phyloP scores from a whole-genome alignment of 2,113 vertebrate species.

The Crypturellus undulatus region DNA sequence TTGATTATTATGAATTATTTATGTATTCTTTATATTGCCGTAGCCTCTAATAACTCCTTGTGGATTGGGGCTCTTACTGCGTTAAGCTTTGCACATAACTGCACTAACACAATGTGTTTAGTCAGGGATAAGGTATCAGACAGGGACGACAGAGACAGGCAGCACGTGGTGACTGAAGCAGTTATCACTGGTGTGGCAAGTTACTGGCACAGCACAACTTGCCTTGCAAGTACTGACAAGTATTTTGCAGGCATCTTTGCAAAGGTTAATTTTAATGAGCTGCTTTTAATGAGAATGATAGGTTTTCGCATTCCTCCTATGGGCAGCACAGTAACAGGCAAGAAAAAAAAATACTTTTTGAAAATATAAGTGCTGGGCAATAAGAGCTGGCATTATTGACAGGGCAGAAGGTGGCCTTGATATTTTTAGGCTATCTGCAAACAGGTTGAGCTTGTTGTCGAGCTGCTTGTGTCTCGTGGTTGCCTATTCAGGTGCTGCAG shows the following conservation, averaged over 20 bases:
- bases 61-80: fast-evolving
- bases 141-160: background rate
- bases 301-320: background rate
- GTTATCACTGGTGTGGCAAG: background rate
- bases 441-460: background rate
- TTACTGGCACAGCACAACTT: background rate
- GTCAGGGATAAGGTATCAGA: background rate
- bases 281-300: background rate
- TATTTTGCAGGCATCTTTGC: background rate
- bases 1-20: background rate
- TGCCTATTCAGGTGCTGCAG: background rate
- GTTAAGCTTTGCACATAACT: background rate
- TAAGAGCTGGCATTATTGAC: background rate
- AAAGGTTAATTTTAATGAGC: background rate
- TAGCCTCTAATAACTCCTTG: background rate
- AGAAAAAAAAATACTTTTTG: background rate
- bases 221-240: background rate
- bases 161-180: background rate
- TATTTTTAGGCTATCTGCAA: background rate
- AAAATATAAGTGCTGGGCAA: background rate
- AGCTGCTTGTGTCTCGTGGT: background rate
- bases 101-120: fast-evolving
- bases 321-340: background rate
- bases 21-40: background rate
- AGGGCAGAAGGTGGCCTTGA: slow-evolving; percentile 7